Percentiles rank a stretch among this genome's conserved stretches.
phyloP scores from a whole-genome alignment of 2,797 vertebrate genomes.

The Dipus sagitta region DNA sequence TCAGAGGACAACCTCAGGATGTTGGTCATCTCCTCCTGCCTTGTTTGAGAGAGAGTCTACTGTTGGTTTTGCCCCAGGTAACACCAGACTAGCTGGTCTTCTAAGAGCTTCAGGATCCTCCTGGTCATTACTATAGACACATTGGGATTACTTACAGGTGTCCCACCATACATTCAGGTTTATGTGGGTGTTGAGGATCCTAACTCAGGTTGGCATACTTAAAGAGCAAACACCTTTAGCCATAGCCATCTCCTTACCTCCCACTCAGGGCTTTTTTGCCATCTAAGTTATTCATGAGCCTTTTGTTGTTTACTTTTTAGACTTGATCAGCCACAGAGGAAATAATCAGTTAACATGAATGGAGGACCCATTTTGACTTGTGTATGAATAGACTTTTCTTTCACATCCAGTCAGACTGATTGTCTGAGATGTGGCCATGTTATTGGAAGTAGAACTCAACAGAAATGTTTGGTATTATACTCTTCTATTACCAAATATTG shows the following conservation, averaged over 20 bases:
- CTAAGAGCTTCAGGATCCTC: too few species aligned
- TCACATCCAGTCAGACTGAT: not conserved
- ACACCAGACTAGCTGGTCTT: too few species aligned
- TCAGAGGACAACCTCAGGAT: too few species aligned
- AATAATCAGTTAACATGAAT: not conserved
- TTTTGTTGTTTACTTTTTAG: not conserved
- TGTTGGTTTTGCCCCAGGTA: too few species aligned
- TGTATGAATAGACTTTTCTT: not conserved
- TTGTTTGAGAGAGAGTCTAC: too few species aligned
- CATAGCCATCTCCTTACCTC: too few species aligned
- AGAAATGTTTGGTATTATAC: not conserved
- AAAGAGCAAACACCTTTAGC: not conserved
- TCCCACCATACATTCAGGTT: too few species aligned
- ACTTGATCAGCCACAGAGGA: not conserved
- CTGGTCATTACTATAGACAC: too few species aligned
- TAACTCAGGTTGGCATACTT: too few species aligned
- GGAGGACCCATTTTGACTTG: not conserved
- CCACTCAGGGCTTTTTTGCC: not conserved
- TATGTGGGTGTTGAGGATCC: too few species aligned
- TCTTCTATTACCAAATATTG: slow-evolving; percentile 28
- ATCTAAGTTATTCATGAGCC: not conserved
- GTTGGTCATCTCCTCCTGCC: too few species aligned
- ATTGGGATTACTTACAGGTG: too few species aligned
- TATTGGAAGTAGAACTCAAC: not conserved
- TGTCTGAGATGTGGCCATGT: not conserved